Evolutionary conservation across 2,797 vertebrate species (phyloP).

Genomic region (Nyctibius grandis): DNA sequence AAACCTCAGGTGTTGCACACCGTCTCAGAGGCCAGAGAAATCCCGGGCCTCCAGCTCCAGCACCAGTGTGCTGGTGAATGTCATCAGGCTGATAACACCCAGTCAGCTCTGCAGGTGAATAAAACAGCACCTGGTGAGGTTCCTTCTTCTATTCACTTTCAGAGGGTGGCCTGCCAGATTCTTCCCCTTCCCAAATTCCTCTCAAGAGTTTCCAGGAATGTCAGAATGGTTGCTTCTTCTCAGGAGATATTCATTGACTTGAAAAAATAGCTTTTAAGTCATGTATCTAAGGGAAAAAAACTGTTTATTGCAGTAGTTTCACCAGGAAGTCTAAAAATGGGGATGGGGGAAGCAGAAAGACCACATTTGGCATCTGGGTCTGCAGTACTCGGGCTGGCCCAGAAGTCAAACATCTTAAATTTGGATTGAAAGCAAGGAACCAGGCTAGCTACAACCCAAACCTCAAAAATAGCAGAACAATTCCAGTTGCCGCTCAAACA

Average conservation of each 20-base stretch:
- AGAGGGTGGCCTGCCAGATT: not conserved
- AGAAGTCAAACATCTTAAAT: not conserved
- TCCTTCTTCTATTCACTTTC: not conserved
- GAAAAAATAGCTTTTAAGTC: not conserved
- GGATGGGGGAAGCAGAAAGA: not conserved
- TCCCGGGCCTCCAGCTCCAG: not conserved
- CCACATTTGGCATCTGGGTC: not conserved
- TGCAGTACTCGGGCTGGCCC: rapidly evolving
- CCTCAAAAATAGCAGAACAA: not conserved
- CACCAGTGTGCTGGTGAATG: rapidly evolving
- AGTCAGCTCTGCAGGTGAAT: not conserved
- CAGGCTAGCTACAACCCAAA: not conserved
- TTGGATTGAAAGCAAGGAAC: not conserved
- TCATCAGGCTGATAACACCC: not conserved
- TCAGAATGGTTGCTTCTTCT: not conserved
- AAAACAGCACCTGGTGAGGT: not conserved
- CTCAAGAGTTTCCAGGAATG: not conserved
- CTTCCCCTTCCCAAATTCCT: not conserved
- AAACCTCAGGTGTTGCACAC: not conserved
- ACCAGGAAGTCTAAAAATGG: not conserved
- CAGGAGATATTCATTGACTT: not conserved
- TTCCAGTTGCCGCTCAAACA: not conserved
- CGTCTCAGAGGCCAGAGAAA: not conserved
- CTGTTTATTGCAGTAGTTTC: not conserved
- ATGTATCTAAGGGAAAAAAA: not conserved